Percentiles rank a stretch among this genome's conserved stretches.
These are phyloP conservation scores for Kryptolebias marmoratus DNA, from an alignment of 2,113 vertebrate species.

Conservation along the genomic window DNA sequence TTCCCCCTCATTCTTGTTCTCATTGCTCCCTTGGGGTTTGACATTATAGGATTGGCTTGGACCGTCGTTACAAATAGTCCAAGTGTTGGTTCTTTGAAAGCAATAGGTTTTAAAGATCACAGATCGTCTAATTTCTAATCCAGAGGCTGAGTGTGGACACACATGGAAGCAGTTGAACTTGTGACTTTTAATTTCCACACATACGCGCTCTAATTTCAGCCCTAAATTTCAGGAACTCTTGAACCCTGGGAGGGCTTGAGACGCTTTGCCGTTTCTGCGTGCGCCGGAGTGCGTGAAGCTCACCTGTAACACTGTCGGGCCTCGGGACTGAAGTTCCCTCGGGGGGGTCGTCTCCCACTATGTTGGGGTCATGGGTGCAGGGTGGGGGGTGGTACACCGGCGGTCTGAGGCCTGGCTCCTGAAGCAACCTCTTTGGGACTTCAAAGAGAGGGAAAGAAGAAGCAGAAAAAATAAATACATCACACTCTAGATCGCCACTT, in stretches of 20 bases:
- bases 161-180: constrained; percentile 61
- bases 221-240: constrained; percentile 34
- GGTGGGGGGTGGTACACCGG: constrained; percentile 76
- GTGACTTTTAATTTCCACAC: constrained; percentile 33
- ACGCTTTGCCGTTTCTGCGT: neutral
- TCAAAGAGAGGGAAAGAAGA: constrained; percentile 46
- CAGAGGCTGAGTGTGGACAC: constrained; percentile 4
- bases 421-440: constrained; percentile 90
- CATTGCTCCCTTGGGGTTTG: constrained; percentile 19
- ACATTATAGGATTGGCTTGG: constrained; percentile 33
- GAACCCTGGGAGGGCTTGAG: constrained; percentile 23
- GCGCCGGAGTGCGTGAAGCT: neutral
- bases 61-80: constrained; percentile 25
- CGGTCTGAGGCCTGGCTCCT: constrained; percentile 81
- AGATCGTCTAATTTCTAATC: no score
- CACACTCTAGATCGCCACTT: no score
- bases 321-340: constrained; percentile 81
- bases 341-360: constrained; percentile 85
- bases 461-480: constrained; percentile 4
- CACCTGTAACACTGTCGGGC: constrained; percentile 82
- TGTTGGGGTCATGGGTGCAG: constrained; percentile 83
- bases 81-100: constrained; percentile 29
- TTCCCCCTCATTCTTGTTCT: constrained; percentile 42
- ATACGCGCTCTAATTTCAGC: constrained; percentile 33
- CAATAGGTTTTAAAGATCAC: no score